Conservation (phyloP, 1,140 invertebrate genomes). For the Apis mellifera region Amel_HAv3.1 CM009943.2:9849501-9850000, state of each 20-base stretch:
- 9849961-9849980: neutral
- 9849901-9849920: conserved; percentile 66
- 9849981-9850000: neutral
- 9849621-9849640: conserved; percentile 64
- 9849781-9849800: conserved; percentile 40
- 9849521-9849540: conserved; percentile 33
- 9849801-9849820: neutral
- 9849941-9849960: neutral
- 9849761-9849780: conserved; percentile 56
- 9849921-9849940: neutral
- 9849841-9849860: conserved; percentile 75
- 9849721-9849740: neutral
- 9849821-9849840: conserved; percentile 71
- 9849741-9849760: no score
- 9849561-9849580: conserved; percentile 30
- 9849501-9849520: conserved; percentile 32
- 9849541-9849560: neutral
- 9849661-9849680: conserved; percentile 23
- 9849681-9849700: conserved; percentile 50
- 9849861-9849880: conserved; percentile 73
- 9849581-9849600: conserved; percentile 61
- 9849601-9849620: conserved; percentile 44
- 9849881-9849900: conserved; percentile 78
- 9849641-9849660: conserved; percentile 65
- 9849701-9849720: neutral